These are phyloP conservation scores for Heliothis peltigera DNA, from an alignment of 2,888 invertebrate species.

Conservation along the genomic window DNA sequence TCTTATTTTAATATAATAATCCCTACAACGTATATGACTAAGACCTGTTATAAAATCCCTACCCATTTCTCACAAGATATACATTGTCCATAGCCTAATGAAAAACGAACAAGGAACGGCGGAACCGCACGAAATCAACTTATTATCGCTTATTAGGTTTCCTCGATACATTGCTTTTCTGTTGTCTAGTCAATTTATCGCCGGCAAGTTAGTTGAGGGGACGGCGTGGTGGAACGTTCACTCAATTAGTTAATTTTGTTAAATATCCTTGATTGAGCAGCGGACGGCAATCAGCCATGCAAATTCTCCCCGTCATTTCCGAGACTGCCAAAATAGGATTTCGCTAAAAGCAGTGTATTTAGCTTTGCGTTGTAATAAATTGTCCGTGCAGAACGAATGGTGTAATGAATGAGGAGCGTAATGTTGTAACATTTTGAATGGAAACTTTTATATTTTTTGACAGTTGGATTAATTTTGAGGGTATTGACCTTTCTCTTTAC, in stretches of 20 bases:
- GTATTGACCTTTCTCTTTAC: constrained; percentile 1
- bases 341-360: constrained; percentile 72
- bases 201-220: constrained; percentile 66
- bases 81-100: constrained; percentile 56
- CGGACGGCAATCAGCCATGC: constrained; percentile 89
- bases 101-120: constrained; percentile 62
- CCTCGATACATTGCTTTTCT: constrained; percentile 79
- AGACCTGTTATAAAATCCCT: neutral
- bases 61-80: constrained; percentile 28
- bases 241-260: constrained; percentile 90
- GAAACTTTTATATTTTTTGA: constrained; percentile 47
- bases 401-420: constrained; percentile 59
- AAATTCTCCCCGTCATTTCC: constrained; percentile 83
- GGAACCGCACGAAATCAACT: constrained; percentile 74
- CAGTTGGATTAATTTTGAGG: constrained; percentile 26
- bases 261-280: constrained; percentile 90
- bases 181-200: constrained; percentile 80
- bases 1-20: neutral
- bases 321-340: constrained; percentile 76
- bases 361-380: constrained; percentile 67
- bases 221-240: constrained; percentile 78
- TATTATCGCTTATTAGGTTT: constrained; percentile 82
- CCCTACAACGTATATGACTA: neutral
- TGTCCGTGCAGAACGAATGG: constrained; percentile 63
- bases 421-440: constrained; percentile 59